Evolutionary conservation across 2,888 invertebrate species (phyloP).

Genomic region (Drosophila melanosoma): DNA sequence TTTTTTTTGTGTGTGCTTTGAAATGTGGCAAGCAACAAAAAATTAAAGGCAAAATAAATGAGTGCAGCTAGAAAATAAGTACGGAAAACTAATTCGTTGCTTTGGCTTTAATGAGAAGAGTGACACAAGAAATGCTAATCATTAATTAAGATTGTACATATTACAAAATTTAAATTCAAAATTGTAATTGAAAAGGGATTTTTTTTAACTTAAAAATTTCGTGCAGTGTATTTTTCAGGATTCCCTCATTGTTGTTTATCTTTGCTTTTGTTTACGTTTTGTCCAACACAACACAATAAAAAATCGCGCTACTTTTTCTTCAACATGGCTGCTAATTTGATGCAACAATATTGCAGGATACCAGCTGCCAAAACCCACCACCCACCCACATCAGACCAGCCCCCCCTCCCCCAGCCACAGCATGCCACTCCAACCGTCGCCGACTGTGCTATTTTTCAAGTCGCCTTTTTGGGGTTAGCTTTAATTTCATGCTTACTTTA

Average conservation of each 20-base stretch:
- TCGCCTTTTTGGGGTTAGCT: slow-evolving; percentile 75
- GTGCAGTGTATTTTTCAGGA: slow-evolving; percentile 25
- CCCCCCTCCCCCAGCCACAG: not conserved
- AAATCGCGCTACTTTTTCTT: slow-evolving; percentile 66
- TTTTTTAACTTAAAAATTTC: not conserved
- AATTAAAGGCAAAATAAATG: slow-evolving; percentile 51
- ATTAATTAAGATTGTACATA: not conserved
- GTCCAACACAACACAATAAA: slow-evolving; percentile 38
- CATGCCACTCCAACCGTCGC: slow-evolving; percentile 3
- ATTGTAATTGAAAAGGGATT: not conserved
- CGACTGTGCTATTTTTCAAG: slow-evolving; percentile 52
- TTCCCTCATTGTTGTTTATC: slow-evolving; percentile 33
- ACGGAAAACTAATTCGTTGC: not conserved
- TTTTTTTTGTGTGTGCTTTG: slow-evolving; percentile 19
- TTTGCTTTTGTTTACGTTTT: slow-evolving; percentile 36
- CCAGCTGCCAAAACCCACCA: not conserved
- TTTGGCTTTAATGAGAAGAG: slow-evolving; percentile 19
- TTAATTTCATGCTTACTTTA: slow-evolving; percentile 84
- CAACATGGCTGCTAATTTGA: slow-evolving; percentile 74
- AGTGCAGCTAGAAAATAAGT: slow-evolving; percentile 38
- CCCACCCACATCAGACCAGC: not conserved
- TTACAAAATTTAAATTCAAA: not conserved
- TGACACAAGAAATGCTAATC: not conserved
- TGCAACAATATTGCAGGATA: slow-evolving; percentile 72
- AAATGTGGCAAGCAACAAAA: slow-evolving; percentile 30